phyloP scores from a whole-genome alignment of 2,888 invertebrate species.

The Tuberolachnus salignus region DNA sequence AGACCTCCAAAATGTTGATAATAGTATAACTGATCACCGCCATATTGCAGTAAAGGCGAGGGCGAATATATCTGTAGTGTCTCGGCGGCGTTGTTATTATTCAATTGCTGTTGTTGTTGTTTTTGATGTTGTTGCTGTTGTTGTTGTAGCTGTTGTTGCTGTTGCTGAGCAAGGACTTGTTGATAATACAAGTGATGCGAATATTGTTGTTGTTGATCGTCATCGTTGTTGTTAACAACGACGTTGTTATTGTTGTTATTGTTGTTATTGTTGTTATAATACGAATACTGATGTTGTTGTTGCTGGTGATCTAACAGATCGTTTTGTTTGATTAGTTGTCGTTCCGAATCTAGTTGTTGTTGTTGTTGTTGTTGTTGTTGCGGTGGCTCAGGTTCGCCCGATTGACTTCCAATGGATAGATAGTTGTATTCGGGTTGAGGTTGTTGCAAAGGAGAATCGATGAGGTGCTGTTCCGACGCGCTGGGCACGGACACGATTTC shows the following conservation, averaged over 20 bases:
- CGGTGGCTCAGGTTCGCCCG: conserved; percentile 13
- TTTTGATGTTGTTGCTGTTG: not conserved
- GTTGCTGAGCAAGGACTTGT: conserved; percentile 5
- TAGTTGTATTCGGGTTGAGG: conserved; percentile 7
- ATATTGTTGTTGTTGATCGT: conserved; percentile 39
- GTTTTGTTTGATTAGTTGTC: not conserved
- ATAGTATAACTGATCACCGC: not conserved
- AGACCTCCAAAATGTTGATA: not conserved
- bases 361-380: conserved; percentile 18
- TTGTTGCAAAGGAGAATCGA: not conserved
- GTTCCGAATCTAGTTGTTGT: not conserved
- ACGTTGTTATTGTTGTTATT: not conserved
- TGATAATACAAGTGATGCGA: conserved; percentile 19
- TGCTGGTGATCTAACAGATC: not conserved
- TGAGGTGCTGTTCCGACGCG: conserved; percentile 34
- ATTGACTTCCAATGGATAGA: not conserved
- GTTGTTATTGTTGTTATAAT: not conserved
- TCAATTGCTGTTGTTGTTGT: conserved; percentile 5
- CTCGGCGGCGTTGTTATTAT: too few relatives aligned
- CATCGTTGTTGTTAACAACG: not conserved
- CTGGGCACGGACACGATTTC: conserved; percentile 41
- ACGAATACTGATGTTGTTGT: not conserved
- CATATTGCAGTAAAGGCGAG: not conserved
- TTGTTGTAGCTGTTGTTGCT: not conserved
- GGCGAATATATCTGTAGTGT: not conserved